phyloP scores from a whole-genome alignment of 2,797 vertebrate genomes.

The Acipenser oxyrinchus region DNA sequence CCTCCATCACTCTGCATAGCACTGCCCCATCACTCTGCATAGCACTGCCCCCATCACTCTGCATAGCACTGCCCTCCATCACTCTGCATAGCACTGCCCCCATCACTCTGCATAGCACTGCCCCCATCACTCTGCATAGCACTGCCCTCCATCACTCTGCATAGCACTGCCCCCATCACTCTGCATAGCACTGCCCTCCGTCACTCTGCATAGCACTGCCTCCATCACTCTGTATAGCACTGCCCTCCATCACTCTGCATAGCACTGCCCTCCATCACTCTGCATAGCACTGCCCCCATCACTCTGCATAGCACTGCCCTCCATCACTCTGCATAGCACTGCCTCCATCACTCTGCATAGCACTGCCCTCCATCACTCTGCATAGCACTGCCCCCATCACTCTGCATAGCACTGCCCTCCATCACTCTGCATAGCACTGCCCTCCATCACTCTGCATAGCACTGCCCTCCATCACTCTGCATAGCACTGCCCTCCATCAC shows the following conservation, averaged over 20 bases:
- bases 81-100: conserved; percentile 24
- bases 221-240: conserved; percentile 27
- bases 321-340: conserved; percentile 22
- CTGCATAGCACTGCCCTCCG: conserved; percentile 37
- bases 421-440: conserved; percentile 21
- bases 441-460: conserved; percentile 33
- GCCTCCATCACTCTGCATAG: conserved; percentile 28
- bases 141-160: conserved; percentile 32
- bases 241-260: too few species aligned
- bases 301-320: conserved; percentile 40
- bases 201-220: conserved; percentile 22
- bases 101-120: conserved; percentile 27
- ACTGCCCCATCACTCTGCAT: conserved; percentile 29
- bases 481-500: conserved; percentile 31
- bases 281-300: conserved; percentile 28
- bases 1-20: conserved; percentile 20
- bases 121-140: too few species aligned
- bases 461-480: conserved; percentile 32
- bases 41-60: too few species aligned
- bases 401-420: conserved; percentile 38
- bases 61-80: conserved; percentile 37
- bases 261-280: conserved; percentile 38
- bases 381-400: conserved; percentile 30
- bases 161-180: conserved; percentile 31
- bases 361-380: conserved; percentile 35